phyloP scores from a whole-genome alignment of 2,888 invertebrate species.

The Thera obeliscata region DNA sequence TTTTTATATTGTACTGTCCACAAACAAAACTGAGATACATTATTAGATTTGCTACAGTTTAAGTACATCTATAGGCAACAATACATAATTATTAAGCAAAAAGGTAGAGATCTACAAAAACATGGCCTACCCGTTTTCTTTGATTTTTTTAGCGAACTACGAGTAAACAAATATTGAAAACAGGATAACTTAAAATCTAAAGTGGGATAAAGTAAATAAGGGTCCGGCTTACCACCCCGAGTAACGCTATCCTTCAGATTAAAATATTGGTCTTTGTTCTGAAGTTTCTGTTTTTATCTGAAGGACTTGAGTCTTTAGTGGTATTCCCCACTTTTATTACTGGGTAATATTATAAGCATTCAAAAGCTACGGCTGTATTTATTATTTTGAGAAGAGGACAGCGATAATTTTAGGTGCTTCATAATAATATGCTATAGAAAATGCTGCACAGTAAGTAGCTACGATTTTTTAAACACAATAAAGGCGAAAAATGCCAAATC shows the following conservation, averaged over 20 bases:
- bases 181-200: not conserved
- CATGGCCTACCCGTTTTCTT: too few species aligned
- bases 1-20: not conserved
- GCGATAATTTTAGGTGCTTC: too few species aligned
- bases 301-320: too few species aligned
- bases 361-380: not conserved
- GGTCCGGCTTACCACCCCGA: too few species aligned
- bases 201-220: not conserved
- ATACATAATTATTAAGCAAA: too few species aligned
- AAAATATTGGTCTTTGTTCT: too few species aligned
- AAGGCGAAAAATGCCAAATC: conserved; percentile 19
- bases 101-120: too few species aligned
- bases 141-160: too few species aligned
- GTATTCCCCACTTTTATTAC: too few species aligned
- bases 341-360: not conserved
- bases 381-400: too few species aligned
- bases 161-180: not conserved
- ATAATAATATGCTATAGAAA: not conserved
- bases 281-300: too few species aligned
- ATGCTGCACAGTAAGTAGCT: not conserved
- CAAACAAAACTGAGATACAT: not conserved
- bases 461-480: not conserved
- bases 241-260: too few species aligned
- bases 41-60: not conserved
- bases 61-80: not conserved